Conservation (phyloP, 2,888 invertebrate genomes). For the Brachypalpus laphriformis region DNA sequence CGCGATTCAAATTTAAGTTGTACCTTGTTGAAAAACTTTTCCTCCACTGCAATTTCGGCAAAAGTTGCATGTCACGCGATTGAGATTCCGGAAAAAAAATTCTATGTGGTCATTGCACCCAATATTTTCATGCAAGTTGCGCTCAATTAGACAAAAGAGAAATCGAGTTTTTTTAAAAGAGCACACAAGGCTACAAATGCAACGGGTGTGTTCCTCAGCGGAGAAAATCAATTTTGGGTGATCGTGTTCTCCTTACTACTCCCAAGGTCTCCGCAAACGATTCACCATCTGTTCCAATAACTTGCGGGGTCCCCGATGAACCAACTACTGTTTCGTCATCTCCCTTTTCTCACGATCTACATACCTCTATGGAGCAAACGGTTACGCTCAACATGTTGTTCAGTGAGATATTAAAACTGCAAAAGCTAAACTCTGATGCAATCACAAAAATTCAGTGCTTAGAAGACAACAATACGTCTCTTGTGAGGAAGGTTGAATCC, state of each 20-base stretch:
- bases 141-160: constrained; percentile 6
- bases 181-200: constrained; percentile 10
- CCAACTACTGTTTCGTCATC: neutral
- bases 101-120: constrained; percentile 4
- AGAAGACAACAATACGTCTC: no score
- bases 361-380: neutral
- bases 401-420: neutral
- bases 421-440: no score
- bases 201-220: constrained; percentile 17
- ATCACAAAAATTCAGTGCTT: no score
- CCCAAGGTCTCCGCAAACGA: neutral
- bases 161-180: constrained; percentile 8
- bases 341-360: neutral
- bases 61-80: no score
- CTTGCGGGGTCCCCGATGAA: no score
- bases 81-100: no score
- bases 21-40: no score
- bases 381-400: constrained; percentile 1
- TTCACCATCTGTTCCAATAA: neutral
- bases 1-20: no score
- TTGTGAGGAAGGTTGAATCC: no score
- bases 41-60: no score
- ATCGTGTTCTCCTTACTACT: neutral
- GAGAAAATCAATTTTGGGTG: constrained; percentile 20
- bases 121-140: constrained; percentile 21